phyloP scores from a whole-genome alignment of 2,113 vertebrate genomes.

The Phaetusa simplex region DNA sequence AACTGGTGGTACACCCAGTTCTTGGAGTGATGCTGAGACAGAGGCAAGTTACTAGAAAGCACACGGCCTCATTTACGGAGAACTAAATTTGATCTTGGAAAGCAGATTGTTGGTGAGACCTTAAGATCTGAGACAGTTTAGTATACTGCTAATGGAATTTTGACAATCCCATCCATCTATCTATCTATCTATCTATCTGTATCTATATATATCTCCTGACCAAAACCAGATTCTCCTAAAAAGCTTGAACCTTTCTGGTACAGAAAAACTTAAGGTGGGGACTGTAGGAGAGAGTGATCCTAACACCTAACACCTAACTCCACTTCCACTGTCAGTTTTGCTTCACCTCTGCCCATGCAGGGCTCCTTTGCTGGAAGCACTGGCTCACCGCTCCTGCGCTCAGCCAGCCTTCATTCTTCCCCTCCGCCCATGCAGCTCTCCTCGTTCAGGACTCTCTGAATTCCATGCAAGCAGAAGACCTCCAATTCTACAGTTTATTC shows the following conservation, averaged over 20 bases:
- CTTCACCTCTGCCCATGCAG: not conserved
- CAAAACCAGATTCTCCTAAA: not conserved
- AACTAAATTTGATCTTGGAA: not conserved
- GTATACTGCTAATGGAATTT: not conserved
- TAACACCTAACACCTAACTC: not conserved
- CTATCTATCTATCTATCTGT: not conserved
- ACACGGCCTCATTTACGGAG: not conserved
- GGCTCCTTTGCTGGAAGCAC: not conserved
- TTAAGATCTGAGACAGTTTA: not conserved
- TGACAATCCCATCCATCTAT: not conserved
- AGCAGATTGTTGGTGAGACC: not conserved
- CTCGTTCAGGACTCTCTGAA: not conserved
- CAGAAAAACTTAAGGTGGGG: not conserved
- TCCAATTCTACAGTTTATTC: not conserved
- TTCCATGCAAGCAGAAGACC: not conserved
- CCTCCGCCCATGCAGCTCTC: not conserved
- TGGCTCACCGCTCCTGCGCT: accelerated
- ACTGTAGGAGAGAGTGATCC: not conserved
- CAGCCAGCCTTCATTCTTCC: not conserved
- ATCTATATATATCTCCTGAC: not conserved
- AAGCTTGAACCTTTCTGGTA: not conserved
- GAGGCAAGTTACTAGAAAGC: not conserved
- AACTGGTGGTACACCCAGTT: not conserved
- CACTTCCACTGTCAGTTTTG: not conserved
- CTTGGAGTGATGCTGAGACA: not conserved